A percentile compares a stretch with the other conserved stretches of the same genome.
Conservation (phyloP, 2,113 vertebrate species). For the Muntiacus muntjak region DNA sequence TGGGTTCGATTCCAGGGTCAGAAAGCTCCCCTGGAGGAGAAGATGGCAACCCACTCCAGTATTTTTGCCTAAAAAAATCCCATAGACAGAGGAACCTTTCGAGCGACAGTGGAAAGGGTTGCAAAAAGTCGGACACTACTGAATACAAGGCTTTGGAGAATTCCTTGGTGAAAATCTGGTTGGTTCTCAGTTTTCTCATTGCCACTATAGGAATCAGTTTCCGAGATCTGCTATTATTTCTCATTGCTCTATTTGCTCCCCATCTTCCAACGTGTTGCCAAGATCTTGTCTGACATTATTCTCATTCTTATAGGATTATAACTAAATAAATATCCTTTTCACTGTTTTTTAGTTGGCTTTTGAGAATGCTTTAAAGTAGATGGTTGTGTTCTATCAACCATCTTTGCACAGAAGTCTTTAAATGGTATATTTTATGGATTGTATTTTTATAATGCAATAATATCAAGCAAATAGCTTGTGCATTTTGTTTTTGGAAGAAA, state of each 20-base stretch:
- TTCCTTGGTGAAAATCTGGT: background rate
- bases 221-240: background rate
- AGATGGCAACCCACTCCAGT: background rate
- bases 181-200: background rate
- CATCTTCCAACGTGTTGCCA: background rate
- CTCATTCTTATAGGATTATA: background rate
- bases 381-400: background rate
- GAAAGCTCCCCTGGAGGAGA: too few species aligned
- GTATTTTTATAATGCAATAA: background rate
- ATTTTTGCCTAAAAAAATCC: background rate
- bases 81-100: background rate
- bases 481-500: constrained; percentile 11
- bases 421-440: background rate
- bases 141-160: background rate
- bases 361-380: background rate
- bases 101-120: background rate
- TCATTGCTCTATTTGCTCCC: background rate
- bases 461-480: background rate
- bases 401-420: background rate
- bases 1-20: too few species aligned
- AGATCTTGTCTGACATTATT: background rate
- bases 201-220: background rate
- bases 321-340: background rate
- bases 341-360: background rate
- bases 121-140: background rate